Percentiles rank a stretch among this genome's conserved stretches.
Evolutionary conservation across 2,113 vertebrate species (phyloP).

Genomic region (Scytalopus superciliaris): DNA sequence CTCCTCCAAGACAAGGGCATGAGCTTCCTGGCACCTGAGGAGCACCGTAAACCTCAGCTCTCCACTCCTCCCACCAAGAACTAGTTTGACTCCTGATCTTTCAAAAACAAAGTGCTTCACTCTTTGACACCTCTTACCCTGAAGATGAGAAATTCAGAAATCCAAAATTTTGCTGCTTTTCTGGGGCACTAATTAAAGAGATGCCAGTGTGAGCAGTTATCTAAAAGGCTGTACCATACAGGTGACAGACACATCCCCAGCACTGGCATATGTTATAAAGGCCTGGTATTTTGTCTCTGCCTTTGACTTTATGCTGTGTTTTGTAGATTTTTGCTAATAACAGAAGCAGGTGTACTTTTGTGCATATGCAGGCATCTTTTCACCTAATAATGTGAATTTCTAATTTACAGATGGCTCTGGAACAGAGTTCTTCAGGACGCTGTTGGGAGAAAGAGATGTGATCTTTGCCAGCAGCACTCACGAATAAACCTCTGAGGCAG

Average conservation of each 20-base stretch:
- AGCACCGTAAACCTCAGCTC: background rate
- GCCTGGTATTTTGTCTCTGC: background rate
- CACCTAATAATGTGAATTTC: background rate
- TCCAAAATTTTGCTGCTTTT: background rate
- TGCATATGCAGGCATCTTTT: conserved; percentile 22
- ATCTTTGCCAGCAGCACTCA: conserved; percentile 28
- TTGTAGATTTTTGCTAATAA: background rate
- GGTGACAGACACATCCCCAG: background rate
- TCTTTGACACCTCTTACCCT: background rate
- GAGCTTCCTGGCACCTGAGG: background rate
- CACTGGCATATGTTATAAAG: background rate
- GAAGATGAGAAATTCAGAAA: background rate
- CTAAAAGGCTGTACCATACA: background rate
- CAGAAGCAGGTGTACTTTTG: background rate
- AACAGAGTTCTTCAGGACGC: background rate
- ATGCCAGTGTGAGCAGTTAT: background rate
- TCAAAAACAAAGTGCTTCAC: background rate
- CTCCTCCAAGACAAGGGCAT: background rate
- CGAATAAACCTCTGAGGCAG: background rate
- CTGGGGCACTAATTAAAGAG: background rate
- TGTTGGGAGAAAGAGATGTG: background rate
- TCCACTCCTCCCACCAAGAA: background rate
- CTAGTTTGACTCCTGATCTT: background rate
- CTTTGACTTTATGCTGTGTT: background rate
- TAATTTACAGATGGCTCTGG: background rate